Evolutionary conservation across 2,888 invertebrate species (phyloP), one percentile per base, ranked within the genome.

Genomic region (Diaphora mendica): DNA sequence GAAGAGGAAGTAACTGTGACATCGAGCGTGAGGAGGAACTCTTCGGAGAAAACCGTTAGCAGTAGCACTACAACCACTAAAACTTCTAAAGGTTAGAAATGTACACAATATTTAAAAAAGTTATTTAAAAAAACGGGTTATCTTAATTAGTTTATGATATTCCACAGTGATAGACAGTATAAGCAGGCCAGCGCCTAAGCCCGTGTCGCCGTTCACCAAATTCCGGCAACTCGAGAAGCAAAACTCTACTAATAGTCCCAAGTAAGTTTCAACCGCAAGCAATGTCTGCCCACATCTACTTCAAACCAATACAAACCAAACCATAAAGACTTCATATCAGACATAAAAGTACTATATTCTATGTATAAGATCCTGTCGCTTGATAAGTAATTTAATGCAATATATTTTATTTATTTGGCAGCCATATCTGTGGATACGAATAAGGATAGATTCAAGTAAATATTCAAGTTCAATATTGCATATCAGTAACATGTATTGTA

Each of bases 171-270:
- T 95, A 86, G 96, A 96, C 89, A 96, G 96, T 90, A 87, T 91
- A 90, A 90, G 91, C 76, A 91, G 92, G 86, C 89, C 93, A 92
- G 96, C 92, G 79, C 96, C 92, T 91, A 98, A 97, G 92, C 97
- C 97, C 84, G 96, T 97, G 90, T 98, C 98, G 87, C 98, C 98
- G 81, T 98, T 98, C 95, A 97, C 98, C 90, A 98, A 98, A 96
- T 98, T 98, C 96, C 97, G 97, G 92, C 98, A 98, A 96, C 97
- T 98, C 93, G 98, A 98, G 94, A 97, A 97, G 91, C 98, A 98
- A 95, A 98, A 97, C 93, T 98, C 98, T 87, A 96, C 96, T 89
- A 97, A 97, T 90, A 96, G 97, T 88, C 97, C 98, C 93, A 98
- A 97, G 98, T 98, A 96, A 97, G 96, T 92, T 72, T 39, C 1